Conservation (phyloP, 2,888 invertebrate species). For the Chaetoderma sp. region DNA sequence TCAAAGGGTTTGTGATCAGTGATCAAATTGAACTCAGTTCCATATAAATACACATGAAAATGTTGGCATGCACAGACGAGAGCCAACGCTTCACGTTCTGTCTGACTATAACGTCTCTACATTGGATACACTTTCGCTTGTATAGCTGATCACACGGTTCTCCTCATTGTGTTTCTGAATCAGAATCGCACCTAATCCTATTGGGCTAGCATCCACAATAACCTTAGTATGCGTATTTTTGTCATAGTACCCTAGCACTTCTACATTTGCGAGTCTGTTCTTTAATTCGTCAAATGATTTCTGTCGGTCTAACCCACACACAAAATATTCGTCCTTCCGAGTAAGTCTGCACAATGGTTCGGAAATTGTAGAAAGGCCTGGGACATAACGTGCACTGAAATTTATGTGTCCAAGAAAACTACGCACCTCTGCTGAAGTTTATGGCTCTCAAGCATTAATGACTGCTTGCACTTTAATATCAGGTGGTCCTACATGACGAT, state of each 20-base stretch:
- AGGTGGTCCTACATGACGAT: background rate
- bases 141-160: background rate
- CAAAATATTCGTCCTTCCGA: background rate
- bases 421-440: constrained; percentile 2
- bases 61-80: constrained; percentile 21
- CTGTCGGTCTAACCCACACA: background rate
- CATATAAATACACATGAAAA: constrained; percentile 23
- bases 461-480: constrained; percentile 15
- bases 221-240: background rate
- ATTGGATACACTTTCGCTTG: background rate
- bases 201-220: background rate
- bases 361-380: background rate
- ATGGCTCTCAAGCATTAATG: constrained; percentile 1
- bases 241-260: background rate
- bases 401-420: constrained; percentile 8
- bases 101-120: background rate
- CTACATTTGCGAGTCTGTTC: background rate
- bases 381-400: background rate
- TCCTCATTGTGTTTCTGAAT: background rate
- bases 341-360: background rate
- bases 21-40: constrained; percentile 16
- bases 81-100: constrained; percentile 16
- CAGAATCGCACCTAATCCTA: background rate
- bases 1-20: constrained; percentile 23
- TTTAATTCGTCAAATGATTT: background rate